Conservation (phyloP, 1,140 invertebrate species). For the Thaumetopoea pityocampa region DNA sequence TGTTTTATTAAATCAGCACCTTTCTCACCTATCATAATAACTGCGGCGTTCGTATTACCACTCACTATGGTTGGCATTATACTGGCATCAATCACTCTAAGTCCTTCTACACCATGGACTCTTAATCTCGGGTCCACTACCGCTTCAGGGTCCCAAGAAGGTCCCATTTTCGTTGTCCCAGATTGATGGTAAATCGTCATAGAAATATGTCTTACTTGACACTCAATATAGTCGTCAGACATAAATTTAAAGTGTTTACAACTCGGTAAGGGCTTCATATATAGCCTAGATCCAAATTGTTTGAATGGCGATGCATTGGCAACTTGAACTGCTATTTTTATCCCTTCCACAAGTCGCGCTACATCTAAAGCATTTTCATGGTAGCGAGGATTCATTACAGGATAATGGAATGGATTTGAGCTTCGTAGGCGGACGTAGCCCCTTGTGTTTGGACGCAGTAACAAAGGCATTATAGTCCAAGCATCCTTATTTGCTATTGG, state of each 20-base stretch:
- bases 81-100: constrained; percentile 91
- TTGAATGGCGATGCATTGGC: constrained; percentile 86
- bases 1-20: constrained; percentile 78
- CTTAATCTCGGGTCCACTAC: constrained; percentile 88
- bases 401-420: constrained; percentile 89
- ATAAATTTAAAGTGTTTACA: constrained; percentile 84
- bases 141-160: constrained; percentile 82
- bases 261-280: constrained; percentile 85
- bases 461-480: constrained; percentile 89
- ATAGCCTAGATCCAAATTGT: constrained; percentile 86
- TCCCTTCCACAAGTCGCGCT: constrained; percentile 87
- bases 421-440: constrained; percentile 85
- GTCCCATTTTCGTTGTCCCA: constrained; percentile 91
- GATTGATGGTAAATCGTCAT: constrained; percentile 92
- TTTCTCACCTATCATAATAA: constrained; percentile 80
- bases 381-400: constrained; percentile 93
- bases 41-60: constrained; percentile 78
- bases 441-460: constrained; percentile 86
- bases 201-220: constrained; percentile 88
- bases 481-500: constrained; percentile 86
- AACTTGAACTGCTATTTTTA: constrained; percentile 83
- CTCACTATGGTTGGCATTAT: constrained; percentile 89
- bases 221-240: constrained; percentile 89
- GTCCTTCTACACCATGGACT: constrained; percentile 85
- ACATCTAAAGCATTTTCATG: constrained; percentile 87